Base-by-base conservation (phyloP, 2,113 vertebrate species). In the Proterorhinus semilunaris region DNA sequence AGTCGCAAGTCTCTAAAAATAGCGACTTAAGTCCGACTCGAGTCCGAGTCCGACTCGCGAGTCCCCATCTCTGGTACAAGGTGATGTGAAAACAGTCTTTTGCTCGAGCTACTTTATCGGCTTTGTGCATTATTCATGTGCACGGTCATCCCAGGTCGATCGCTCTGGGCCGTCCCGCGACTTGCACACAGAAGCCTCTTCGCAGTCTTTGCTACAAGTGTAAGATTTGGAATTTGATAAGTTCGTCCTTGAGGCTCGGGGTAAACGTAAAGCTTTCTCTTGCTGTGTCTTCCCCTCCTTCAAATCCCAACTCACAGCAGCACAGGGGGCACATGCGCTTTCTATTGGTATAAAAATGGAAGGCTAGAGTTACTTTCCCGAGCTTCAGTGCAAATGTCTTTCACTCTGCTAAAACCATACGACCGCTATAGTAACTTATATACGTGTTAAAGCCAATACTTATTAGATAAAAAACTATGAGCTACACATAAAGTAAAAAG, bases 61-160 rank as follows among this genome's bases (percentile, higher is more conserved):
- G n/a, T n/a, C n/a, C n/a, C n/a, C n/a, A n/a, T n/a, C n/a, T n/a
- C n/a, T n/a, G n/a, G 79, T 69, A 78, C 78, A 76, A 78, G 71
- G 50, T 7, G 15, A 87, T 65, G 68, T 79, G 83, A 88, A 85
- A 64, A 66, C 69, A 82, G 86, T 81, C 8, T 71, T 65, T 65
- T 66, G 49, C 71, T 70, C 62, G 67, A 21, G 69, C 65, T 47
- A 65, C 79, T 84, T 86, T 79, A 78, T 71, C 65, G 66, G 58
- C 78, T 76, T 83, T 67, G 74, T 87, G 67, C 64, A 88, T 89
- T 80, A 91, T 87, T 86, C 75, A 88, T 86, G 51, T 71, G 65
- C 62, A 10, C 5, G 83, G 83, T 83, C 72, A 73, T 88, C 79
- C 75, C 53, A 45, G 67, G 69, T 74, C 86, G 89, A 90, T 88